Evolutionary conservation across 1,140 invertebrate species (phyloP).

Genomic region (Prorops nasuta): DNA sequence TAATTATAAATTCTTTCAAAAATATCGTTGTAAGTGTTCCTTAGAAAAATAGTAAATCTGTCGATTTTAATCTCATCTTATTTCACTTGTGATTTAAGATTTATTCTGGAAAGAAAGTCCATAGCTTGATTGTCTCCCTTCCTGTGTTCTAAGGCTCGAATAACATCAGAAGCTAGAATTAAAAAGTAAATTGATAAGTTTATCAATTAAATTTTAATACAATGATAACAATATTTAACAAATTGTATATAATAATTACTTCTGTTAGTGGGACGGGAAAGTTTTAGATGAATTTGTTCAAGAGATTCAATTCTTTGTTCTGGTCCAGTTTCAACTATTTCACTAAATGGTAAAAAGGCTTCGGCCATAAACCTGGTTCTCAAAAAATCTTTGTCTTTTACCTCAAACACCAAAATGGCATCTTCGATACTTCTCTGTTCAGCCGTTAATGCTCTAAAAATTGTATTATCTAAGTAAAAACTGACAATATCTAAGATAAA

Average conservation of each 20-base stretch:
- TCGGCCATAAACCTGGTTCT: constrained; percentile 93
- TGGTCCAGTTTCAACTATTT: constrained; percentile 64
- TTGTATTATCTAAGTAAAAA: constrained; percentile 19
- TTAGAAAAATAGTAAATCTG: no score
- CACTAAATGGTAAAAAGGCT: constrained; percentile 78
- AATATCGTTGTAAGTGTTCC: no score
- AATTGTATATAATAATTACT: constrained; percentile 56
- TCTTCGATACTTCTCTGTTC: constrained; percentile 72
- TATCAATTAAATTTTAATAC: background rate
- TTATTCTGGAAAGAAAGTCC: constrained; percentile 86
- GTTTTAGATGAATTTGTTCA: constrained; percentile 75
- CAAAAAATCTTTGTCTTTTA: constrained; percentile 94
- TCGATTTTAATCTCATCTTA: constrained; percentile 8
- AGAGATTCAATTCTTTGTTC: constrained; percentile 61
- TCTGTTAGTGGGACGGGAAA: constrained; percentile 75
- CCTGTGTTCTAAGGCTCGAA: constrained; percentile 78
- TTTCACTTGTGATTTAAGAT: constrained; percentile 59
- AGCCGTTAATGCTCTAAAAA: constrained; percentile 68
- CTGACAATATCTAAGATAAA: constrained; percentile 2
- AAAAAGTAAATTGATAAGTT: constrained; percentile 12
- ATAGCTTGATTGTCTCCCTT: constrained; percentile 87
- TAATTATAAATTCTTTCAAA: no score
- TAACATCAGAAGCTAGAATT: constrained; percentile 71
- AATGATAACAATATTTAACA: background rate
- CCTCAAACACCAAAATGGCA: constrained; percentile 80